These are phyloP conservation scores for Labeo rohita DNA, from an alignment of 2,113 vertebrate species.

Conservation along the genomic window DNA sequence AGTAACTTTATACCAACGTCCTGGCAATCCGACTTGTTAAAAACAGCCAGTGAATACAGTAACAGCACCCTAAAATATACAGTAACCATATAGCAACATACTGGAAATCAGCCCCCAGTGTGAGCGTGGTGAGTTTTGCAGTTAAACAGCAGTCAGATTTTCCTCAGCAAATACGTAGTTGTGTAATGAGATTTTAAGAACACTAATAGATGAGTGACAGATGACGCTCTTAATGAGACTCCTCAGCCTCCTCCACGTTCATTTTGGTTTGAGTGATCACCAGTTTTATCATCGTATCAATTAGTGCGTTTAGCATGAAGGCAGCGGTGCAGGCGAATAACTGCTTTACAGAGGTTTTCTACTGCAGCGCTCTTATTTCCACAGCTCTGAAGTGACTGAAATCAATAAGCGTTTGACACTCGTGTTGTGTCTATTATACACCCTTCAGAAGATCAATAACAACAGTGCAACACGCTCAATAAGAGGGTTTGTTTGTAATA, in stretches of 20 bases:
- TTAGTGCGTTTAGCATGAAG: background rate
- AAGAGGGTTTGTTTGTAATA: constrained; percentile 1
- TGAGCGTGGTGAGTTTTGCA: background rate
- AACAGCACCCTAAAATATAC: background rate
- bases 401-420: constrained; percentile 27
- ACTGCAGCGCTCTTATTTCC: background rate
- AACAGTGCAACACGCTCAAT: constrained; percentile 5
- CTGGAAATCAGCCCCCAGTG: background rate
- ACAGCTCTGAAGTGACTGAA: constrained; percentile 21
- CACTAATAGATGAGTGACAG: background rate
- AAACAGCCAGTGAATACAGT: background rate
- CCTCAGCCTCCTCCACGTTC: background rate
- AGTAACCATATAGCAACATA: background rate
- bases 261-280: background rate
- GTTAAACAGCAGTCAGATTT: background rate
- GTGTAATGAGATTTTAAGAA: background rate
- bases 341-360: constrained; percentile 6
- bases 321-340: background rate
- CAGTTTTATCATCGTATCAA: background rate
- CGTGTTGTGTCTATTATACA: constrained; percentile 15
- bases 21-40: background rate
- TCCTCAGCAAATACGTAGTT: background rate
- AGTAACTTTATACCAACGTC: background rate
- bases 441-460: constrained; percentile 25
- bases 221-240: background rate